These are phyloP conservation scores for Drosophila pseudoananassae DNA, from an alignment of 1,140 invertebrate genomes.

Conservation along the genomic window DNA sequence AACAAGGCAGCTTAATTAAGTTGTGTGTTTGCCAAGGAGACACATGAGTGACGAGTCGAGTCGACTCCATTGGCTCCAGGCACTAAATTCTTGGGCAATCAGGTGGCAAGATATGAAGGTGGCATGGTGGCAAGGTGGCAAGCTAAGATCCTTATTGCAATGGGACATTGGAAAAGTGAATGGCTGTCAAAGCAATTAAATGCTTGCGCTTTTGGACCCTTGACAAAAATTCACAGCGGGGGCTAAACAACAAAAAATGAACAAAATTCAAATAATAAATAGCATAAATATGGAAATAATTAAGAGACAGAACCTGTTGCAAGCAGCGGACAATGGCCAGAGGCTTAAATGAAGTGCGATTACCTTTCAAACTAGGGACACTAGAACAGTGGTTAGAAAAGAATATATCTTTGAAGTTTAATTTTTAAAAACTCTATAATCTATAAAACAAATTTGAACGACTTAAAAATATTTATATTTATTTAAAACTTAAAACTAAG, in stretches of 20 bases:
- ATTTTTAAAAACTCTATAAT: not conserved
- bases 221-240: not conserved
- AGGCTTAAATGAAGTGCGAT: slow-evolving; percentile 15
- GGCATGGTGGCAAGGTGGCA: slow-evolving; percentile 19
- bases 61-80: not conserved
- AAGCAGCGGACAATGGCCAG: slow-evolving; percentile 9
- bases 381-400: slow-evolving; percentile 12
- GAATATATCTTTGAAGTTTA: not conserved
- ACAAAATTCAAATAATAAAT: slow-evolving; percentile 2
- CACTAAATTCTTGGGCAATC: slow-evolving; percentile 51
- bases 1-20: slow-evolving; percentile 51
- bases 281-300: slow-evolving; percentile 28
- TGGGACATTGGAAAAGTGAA: slow-evolving; percentile 22
- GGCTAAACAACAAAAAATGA: not conserved
- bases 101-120: slow-evolving; percentile 13
- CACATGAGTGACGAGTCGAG: slow-evolving; percentile 1
- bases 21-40: slow-evolving; percentile 41
- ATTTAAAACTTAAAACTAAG: not conserved
- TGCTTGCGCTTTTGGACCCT: slow-evolving; percentile 9
- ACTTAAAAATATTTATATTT: not conserved
- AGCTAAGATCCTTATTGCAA: slow-evolving; percentile 50
- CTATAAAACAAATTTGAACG: not conserved
- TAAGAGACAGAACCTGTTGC: slow-evolving; percentile 36
- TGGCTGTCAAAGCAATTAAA: slow-evolving; percentile 41
- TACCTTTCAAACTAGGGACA: not conserved